Evolutionary conservation across 1,140 invertebrate species (phyloP).

Genomic region (Danaus plexippus): DNA sequence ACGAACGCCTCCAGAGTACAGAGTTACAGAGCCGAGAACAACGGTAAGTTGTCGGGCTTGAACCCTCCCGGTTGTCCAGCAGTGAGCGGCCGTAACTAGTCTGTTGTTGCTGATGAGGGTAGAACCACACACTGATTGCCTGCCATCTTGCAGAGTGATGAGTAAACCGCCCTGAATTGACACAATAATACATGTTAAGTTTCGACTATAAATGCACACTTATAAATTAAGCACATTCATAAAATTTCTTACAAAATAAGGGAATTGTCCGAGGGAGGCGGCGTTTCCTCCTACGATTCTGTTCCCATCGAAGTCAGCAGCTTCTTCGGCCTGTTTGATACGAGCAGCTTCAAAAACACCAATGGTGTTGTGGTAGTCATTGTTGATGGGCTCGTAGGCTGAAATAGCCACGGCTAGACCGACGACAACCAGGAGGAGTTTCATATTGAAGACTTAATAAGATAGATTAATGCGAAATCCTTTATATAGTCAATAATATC

Average conservation of each 20-base stretch:
- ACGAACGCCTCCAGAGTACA: constrained; percentile 16
- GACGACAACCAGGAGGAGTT: constrained; percentile 4
- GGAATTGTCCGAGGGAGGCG: constrained; percentile 1
- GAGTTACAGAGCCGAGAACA: constrained; percentile 12
- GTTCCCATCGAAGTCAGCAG: constrained; percentile 11
- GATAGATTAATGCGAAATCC: no score
- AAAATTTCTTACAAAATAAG: constrained; percentile 9
- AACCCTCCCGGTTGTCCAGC: constrained; percentile 5
- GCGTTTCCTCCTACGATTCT: constrained; percentile 10
- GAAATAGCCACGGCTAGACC: constrained; percentile 3
- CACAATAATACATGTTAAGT: neutral
- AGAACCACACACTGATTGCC: constrained; percentile 16
- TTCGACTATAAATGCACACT: neutral
- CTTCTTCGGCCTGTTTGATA: constrained; percentile 2
- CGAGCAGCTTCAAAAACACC: constrained; percentile 8
- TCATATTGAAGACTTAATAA: neutral
- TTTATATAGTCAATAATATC: no score
- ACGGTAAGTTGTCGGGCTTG: constrained; percentile 15
- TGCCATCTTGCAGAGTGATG: constrained; percentile 6
- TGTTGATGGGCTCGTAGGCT: constrained; percentile 8
- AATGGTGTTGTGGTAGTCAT: constrained; percentile 9
- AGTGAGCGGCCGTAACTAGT: constrained; percentile 16
- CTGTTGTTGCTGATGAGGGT: constrained; percentile 17
- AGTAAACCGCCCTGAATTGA: constrained; percentile 18
- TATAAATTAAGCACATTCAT: neutral